Evolutionary conservation across 2,113 vertebrate species (phyloP), one percentile per base, ranked within the genome.

Genomic region (Phrynosoma platyrhinos): DNA sequence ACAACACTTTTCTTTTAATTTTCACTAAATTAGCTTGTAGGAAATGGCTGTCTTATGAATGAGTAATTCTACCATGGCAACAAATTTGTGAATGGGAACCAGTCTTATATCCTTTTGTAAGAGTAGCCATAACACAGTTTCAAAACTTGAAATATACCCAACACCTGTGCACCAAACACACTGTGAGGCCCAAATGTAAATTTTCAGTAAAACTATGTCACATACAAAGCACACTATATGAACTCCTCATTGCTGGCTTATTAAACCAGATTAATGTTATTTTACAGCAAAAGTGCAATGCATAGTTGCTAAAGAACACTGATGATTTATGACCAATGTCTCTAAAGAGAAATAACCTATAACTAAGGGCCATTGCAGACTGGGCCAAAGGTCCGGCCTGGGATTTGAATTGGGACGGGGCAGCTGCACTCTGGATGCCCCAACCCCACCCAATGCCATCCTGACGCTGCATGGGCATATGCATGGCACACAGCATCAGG

Each of bases 241-340:
- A 86, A 86, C 14, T 53, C 58, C 40, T 82, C 58, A n/a, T 55
- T 58, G 9, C 47, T 90, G 79, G 47, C 21, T 42, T 27, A 77
- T 83, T 86, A 82, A 72, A 55, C 62, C 71, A 69, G 52, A 9
- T 40, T 77, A 79, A 83, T 55, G 72, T 40, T 64, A 13, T 30
- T 90, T 86, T 25, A 86, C 62, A 72, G 16, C 4, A 47, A 10
- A 66, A 53, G 32, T 42, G 36, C 16, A 47, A 30, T 21, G n/a
- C 71, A 72, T 58, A 77, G 16, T 66, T 83, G 52, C 75, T 82
- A 74, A 47, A 71, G 52, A 1, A 40, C 5, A 18, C n/a, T 3
- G 12, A 47, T 80, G 0, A 0, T 12, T 55, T 40, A 84, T 47
- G 52, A 66, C 16, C 21, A 7, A 69, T 62, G 25, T 42, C 2